phyloP scores from a whole-genome alignment of 2,797 vertebrate species.

The Steatocranus sp. region DNA sequence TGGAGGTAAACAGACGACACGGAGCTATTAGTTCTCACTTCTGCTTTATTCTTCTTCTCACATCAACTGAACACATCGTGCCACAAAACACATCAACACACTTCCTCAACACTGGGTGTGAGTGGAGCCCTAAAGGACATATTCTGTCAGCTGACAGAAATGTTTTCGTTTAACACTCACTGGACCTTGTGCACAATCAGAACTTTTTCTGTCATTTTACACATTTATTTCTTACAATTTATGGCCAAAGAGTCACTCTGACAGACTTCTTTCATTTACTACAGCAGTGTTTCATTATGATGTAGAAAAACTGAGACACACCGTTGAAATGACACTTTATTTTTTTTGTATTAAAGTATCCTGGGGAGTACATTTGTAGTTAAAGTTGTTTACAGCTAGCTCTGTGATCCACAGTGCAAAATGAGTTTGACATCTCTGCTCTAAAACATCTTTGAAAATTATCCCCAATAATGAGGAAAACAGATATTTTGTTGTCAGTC shows the following conservation, averaged over 20 bases:
- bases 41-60: too few relatives aligned
- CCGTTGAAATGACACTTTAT: neutral
- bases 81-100: too few relatives aligned
- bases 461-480: neutral
- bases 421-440: neutral
- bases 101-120: too few relatives aligned
- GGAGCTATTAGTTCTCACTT: too few relatives aligned
- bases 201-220: neutral
- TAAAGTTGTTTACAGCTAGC: neutral
- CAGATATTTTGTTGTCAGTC: neutral
- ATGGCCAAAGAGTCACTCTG: neutral
- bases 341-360: neutral
- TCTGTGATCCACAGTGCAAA: neutral
- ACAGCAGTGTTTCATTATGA: neutral
- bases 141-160: neutral
- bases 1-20: too few relatives aligned
- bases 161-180: neutral
- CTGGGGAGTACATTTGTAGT: neutral
- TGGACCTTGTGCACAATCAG: neutral
- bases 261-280: neutral
- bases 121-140: neutral
- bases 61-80: too few relatives aligned
- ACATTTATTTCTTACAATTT: neutral
- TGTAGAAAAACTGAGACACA: neutral
- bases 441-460: neutral